Evolutionary conservation across 2,888 invertebrate genomes (phyloP).

Genomic region (Athalia circularis): DNA sequence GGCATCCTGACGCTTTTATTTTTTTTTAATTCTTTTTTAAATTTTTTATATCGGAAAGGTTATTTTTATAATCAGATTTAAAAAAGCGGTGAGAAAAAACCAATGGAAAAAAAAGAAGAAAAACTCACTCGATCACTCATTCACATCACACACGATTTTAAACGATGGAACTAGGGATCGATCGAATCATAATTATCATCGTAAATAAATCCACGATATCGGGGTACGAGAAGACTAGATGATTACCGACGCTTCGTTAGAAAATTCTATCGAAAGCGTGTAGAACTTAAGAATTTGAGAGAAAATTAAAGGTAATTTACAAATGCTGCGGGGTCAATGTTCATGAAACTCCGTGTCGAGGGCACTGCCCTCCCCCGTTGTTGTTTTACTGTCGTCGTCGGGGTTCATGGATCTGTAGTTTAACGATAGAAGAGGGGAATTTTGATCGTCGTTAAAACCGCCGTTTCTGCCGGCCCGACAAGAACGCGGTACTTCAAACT

Average conservation of each 20-base stretch:
- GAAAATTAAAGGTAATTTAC: constrained; percentile 1
- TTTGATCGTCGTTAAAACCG: neutral
- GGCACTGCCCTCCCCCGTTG: constrained; percentile 53
- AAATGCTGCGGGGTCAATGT: constrained; percentile 42
- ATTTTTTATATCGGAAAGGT: neutral
- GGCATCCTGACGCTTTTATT: constrained; percentile 56
- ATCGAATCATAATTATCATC: no score
- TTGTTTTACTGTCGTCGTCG: constrained; percentile 51
- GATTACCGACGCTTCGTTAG: no score
- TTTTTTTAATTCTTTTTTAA: neutral
- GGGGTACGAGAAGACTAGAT: no score
- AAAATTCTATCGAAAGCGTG: neutral
- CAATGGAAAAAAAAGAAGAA: no score
- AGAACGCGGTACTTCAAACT: neutral
- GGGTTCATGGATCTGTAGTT: constrained; percentile 52
- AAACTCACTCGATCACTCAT: no score
- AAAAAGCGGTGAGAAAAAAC: neutral
- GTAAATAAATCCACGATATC: no score
- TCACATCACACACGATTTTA: no score
- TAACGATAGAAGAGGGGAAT: no score
- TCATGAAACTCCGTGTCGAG: constrained; percentile 48
- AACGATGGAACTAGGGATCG: no score
- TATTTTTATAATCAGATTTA: neutral
- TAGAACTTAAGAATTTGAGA: constrained; percentile 3
- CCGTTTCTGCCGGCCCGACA: constrained; percentile 5